phyloP scores from a whole-genome alignment of 2,888 invertebrate genomes.

The Mythimna loreyi region DNA sequence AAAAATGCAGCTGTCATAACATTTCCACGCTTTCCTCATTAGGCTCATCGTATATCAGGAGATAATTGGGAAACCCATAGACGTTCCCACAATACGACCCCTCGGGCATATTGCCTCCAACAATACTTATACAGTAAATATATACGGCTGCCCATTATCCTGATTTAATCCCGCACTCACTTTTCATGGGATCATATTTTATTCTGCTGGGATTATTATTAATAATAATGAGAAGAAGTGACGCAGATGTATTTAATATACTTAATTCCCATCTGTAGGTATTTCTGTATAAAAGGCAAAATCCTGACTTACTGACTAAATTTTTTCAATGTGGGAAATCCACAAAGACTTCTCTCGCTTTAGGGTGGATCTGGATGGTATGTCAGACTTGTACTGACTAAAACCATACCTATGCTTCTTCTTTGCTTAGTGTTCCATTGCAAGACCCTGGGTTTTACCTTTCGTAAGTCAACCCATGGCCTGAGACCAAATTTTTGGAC shows the following conservation, averaged over 20 bases:
- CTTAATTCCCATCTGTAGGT: neutral
- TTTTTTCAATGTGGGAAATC: too few relatives aligned
- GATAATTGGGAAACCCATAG: neutral
- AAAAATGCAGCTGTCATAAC: neutral
- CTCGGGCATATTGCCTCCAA: constrained; percentile 10
- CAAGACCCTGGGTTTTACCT: too few relatives aligned
- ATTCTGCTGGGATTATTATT: constrained; percentile 16
- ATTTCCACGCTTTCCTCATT: neutral
- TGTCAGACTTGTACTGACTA: too few relatives aligned
- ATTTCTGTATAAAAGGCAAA: too few relatives aligned
- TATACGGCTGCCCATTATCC: constrained; percentile 24
- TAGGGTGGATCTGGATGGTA: too few relatives aligned
- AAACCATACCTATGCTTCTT: too few relatives aligned
- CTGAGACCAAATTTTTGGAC: too few relatives aligned
- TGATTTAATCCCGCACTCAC: constrained; percentile 17
- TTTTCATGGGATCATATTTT: constrained; percentile 27
- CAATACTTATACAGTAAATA: constrained; percentile 7
- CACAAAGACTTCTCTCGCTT: too few relatives aligned
- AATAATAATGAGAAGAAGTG: constrained; percentile 11
- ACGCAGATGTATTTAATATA: constrained; percentile 8
- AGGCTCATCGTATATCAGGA: neutral
- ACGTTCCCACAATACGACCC: constrained; percentile 9
- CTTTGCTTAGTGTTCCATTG: too few relatives aligned
- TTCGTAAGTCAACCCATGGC: too few relatives aligned
- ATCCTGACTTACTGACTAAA: too few relatives aligned